Conservation (phyloP, 2,797 vertebrate species). For the Erpetoichthys calabaricus region DNA sequence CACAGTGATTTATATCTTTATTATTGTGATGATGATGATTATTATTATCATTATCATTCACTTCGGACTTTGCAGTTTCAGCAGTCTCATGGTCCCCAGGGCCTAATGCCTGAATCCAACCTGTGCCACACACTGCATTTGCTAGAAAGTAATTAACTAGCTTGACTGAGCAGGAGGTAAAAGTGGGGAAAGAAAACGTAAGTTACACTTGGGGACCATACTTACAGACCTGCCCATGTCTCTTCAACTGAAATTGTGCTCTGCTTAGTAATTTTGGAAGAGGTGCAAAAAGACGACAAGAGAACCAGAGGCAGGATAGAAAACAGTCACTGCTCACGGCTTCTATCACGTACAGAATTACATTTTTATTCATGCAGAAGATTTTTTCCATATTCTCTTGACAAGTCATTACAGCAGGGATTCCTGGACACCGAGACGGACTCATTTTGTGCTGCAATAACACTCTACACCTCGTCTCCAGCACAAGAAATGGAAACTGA, state of each 20-base stretch:
- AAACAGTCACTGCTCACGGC: constrained; percentile 19
- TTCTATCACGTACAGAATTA: constrained; percentile 32
- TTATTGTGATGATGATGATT: too few relatives aligned
- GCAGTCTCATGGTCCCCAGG: constrained; percentile 52
- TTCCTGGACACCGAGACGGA: constrained; percentile 18
- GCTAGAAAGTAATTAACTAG: constrained; percentile 13
- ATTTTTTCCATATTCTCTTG: not conserved
- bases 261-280: too few relatives aligned
- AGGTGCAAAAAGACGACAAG: constrained; percentile 16
- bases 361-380: constrained; percentile 37
- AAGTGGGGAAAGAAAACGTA: constrained; percentile 1
- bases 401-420: not conserved
- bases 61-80: constrained; percentile 43
- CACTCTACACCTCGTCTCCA: not conserved
- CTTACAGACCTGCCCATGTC: constrained; percentile 3
- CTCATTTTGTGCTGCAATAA: constrained; percentile 4
- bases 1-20: too few relatives aligned
- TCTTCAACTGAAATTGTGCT: constrained; percentile 8
- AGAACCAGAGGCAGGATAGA: constrained; percentile 6
- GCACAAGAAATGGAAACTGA: not conserved
- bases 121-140: constrained; percentile 8
- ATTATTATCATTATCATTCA: constrained; percentile 34
- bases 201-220: constrained; percentile 6
- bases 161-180: constrained; percentile 18
- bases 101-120: constrained; percentile 15